Percentiles rank a stretch among this genome's conserved stretches.
Conservation (phyloP, 2,888 invertebrate genomes). For the Morpho helenor region DNA sequence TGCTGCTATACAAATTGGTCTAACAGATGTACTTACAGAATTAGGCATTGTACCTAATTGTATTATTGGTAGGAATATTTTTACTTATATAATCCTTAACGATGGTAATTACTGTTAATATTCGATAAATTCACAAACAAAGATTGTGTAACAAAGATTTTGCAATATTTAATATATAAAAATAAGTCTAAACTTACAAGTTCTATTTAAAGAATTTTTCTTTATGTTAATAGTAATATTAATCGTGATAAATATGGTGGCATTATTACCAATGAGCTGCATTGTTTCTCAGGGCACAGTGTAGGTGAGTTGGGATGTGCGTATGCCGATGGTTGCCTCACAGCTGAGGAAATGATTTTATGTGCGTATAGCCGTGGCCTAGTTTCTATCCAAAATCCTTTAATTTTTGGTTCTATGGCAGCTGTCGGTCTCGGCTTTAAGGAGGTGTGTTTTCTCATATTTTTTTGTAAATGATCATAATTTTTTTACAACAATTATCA, state of each 20-base stretch:
- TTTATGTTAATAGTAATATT: too few species aligned
- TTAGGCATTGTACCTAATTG: conserved; percentile 84
- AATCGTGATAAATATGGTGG: neutral
- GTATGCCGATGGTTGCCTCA: conserved; percentile 94
- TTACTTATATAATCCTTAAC: too few species aligned
- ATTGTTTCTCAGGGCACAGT: conserved; percentile 84
- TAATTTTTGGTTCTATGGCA: conserved; percentile 90
- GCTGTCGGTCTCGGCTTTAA: conserved; percentile 85
- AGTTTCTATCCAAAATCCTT: conserved; percentile 82
- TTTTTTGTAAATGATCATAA: too few species aligned
- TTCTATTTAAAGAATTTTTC: too few species aligned
- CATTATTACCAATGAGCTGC: neutral
- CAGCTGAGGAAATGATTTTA: conserved; percentile 90
- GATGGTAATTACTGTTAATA: neutral
- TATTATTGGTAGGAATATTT: conserved; percentile 81
- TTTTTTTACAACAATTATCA: too few species aligned
- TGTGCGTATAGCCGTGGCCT: conserved; percentile 89
- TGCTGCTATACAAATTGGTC: conserved; percentile 82
- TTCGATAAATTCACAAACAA: too few species aligned
- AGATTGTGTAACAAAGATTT: too few species aligned
- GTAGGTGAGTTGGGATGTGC: conserved; percentile 97
- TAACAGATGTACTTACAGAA: conserved; percentile 59
- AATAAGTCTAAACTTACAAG: too few species aligned
- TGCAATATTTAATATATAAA: too few species aligned
- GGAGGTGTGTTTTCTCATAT: conserved; percentile 44